phyloP scores from a whole-genome alignment of 2,797 vertebrate species.

The Gadopsis bispinosus region DNA sequence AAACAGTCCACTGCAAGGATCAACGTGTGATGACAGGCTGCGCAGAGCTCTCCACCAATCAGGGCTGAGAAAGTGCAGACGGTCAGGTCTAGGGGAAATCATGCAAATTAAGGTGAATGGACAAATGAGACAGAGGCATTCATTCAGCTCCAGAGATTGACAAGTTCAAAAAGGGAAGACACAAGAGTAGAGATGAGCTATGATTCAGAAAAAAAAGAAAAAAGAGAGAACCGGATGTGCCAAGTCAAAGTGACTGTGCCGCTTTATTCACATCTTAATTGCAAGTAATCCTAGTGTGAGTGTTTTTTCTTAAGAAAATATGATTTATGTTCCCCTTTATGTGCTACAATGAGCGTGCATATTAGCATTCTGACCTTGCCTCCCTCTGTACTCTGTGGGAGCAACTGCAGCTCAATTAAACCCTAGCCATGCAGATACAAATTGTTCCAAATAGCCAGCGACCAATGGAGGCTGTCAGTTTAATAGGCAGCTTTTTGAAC shows the following conservation, averaged over 20 bases:
- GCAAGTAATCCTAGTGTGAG: constrained; percentile 1
- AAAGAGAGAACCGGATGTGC: background rate
- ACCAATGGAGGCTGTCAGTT: constrained; percentile 60
- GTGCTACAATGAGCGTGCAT: constrained; percentile 52
- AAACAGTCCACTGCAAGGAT: constrained; percentile 22
- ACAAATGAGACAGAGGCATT: constrained; percentile 25
- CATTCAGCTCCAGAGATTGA: constrained; percentile 19
- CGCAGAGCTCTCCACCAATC: constrained; percentile 26
- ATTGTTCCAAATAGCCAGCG: constrained; percentile 64
- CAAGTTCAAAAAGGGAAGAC: background rate
- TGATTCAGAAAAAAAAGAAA: background rate
- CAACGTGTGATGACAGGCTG: constrained; percentile 27
- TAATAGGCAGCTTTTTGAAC: constrained; percentile 64
- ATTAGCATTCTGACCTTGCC: constrained; percentile 70
- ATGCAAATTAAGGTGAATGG: constrained; percentile 17
- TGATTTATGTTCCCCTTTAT: constrained; percentile 71
- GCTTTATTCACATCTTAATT: constrained; percentile 44
- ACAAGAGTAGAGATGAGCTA: background rate
- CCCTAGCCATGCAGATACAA: constrained; percentile 68
- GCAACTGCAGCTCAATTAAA: constrained; percentile 80
- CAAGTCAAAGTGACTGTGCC: constrained; percentile 19
- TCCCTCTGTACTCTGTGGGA: constrained; percentile 55
- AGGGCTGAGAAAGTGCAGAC: constrained; percentile 22
- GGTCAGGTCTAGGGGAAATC: constrained; percentile 34
- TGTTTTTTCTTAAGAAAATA: constrained; percentile 52